Percentiles rank a stretch among this genome's conserved stretches.
Conservation (phyloP, 2,113 vertebrate species). For the Heloderma charlesbogerti region DNA sequence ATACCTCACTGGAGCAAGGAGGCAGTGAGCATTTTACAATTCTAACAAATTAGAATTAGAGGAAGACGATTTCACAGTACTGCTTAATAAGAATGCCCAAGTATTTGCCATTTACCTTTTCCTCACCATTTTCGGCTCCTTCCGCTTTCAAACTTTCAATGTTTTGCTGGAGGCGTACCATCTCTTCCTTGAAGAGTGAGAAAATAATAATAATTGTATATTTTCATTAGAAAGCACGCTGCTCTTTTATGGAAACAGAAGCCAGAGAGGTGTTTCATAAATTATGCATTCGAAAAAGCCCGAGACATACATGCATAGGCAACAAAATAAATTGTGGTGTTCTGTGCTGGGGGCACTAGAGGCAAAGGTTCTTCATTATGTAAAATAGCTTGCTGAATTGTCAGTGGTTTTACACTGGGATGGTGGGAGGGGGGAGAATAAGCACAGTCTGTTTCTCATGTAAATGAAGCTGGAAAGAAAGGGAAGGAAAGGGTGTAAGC, state of each 20-base stretch:
- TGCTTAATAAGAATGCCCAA: not conserved
- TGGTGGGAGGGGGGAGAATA: not conserved
- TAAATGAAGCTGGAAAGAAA: not conserved
- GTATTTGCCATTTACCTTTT: constrained; percentile 80
- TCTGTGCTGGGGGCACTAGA: not conserved
- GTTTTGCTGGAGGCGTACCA: constrained; percentile 89
- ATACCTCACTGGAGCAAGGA: not conserved
- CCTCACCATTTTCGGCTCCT: constrained; percentile 78
- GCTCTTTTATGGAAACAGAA: not conserved
- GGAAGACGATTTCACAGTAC: not conserved
- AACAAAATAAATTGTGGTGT: constrained; percentile 11
- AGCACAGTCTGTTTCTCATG: not conserved
- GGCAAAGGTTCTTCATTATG: not conserved
- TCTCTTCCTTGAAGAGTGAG: constrained; percentile 88
- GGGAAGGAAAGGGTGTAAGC: not conserved
- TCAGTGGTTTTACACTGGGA: not conserved
- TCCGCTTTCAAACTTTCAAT: constrained; percentile 87
- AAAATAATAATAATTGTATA: constrained; percentile 2
- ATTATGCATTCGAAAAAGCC: not conserved
- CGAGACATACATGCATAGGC: not conserved
- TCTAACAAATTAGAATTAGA: not conserved
- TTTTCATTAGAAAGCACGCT: not conserved
- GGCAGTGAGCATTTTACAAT: not conserved
- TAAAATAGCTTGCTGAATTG: not conserved
- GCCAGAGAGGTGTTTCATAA: not conserved